A percentile compares a stretch with the other conserved stretches of the same genome.
phyloP scores from a whole-genome alignment of 1,140 invertebrate genomes.

The Octopus bimaculoides region DNA sequence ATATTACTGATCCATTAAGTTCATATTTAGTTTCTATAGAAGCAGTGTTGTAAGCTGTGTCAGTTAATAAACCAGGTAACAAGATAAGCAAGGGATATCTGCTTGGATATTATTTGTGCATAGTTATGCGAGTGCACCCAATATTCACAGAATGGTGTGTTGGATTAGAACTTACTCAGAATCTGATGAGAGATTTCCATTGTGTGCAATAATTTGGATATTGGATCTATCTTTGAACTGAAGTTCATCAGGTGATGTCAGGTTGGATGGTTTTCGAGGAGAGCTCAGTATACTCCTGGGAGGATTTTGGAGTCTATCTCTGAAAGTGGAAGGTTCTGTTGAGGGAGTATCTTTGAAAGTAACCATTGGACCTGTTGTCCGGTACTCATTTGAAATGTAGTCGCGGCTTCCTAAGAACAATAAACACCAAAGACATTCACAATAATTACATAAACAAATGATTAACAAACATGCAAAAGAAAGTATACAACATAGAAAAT shows the following conservation, averaged over 20 bases:
- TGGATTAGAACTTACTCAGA: conserved; percentile 44
- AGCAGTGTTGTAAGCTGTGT: too few species aligned
- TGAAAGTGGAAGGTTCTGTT: conserved; percentile 16
- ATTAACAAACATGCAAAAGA: too few species aligned
- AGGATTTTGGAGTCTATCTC: conserved; percentile 22
- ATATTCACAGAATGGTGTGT: background rate
- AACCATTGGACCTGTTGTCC: background rate
- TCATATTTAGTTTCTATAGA: too few species aligned
- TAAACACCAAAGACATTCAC: background rate
- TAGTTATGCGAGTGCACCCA: too few species aligned
- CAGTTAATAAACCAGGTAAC: too few species aligned
- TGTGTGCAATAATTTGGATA: conserved; percentile 50
- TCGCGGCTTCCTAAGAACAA: background rate
- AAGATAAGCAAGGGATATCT: too few species aligned
- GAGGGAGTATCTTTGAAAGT: conserved; percentile 26
- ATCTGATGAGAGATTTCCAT: conserved; percentile 49
- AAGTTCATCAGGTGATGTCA: conserved; percentile 1
- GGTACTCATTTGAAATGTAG: conserved; percentile 4
- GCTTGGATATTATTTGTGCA: too few species aligned
- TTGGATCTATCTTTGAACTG: conserved; percentile 24
- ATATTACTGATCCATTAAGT: too few species aligned
- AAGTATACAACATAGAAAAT: too few species aligned
- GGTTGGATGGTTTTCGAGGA: conserved; percentile 12
- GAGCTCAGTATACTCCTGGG: conserved; percentile 4
- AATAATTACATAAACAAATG: too few species aligned